These are phyloP conservation scores for Oreocharis arfaki DNA, from an alignment of 2,113 vertebrate genomes.

Conservation along the genomic window DNA sequence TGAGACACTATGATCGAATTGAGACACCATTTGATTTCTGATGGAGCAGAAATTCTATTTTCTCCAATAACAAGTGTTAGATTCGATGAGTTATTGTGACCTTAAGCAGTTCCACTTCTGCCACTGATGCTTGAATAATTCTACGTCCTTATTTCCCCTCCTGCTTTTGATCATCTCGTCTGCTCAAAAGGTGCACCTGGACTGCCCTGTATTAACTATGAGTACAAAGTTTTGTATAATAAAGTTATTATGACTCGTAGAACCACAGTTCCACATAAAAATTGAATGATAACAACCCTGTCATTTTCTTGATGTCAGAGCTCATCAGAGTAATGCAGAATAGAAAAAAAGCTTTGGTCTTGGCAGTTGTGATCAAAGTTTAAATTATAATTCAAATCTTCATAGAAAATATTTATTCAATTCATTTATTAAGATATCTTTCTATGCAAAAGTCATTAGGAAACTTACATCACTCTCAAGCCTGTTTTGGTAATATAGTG, in stretches of 20 bases:
- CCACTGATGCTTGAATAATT: constrained; percentile 4
- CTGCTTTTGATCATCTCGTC: background rate
- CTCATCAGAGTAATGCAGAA: background rate
- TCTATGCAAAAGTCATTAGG: background rate
- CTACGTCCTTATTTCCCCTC: background rate
- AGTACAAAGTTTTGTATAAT: background rate
- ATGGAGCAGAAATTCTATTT: constrained; percentile 37
- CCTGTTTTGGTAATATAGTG: background rate
- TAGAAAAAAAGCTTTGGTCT: background rate
- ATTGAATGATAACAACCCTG: background rate
- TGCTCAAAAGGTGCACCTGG: background rate
- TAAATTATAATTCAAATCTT: background rate
- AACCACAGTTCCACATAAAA: background rate
- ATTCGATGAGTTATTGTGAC: background rate
- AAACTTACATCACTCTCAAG: background rate
- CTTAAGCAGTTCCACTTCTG: background rate
- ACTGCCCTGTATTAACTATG: background rate
- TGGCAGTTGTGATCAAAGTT: background rate
- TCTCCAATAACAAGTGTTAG: constrained; percentile 6
- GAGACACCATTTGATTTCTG: constrained; percentile 27
- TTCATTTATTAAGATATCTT: background rate
- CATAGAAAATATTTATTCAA: background rate
- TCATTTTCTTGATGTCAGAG: background rate
- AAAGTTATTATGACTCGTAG: background rate
- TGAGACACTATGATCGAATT: background rate